phyloP scores from a whole-genome alignment of 2,888 invertebrate species.

The Synanthedon tipuliformis region DNA sequence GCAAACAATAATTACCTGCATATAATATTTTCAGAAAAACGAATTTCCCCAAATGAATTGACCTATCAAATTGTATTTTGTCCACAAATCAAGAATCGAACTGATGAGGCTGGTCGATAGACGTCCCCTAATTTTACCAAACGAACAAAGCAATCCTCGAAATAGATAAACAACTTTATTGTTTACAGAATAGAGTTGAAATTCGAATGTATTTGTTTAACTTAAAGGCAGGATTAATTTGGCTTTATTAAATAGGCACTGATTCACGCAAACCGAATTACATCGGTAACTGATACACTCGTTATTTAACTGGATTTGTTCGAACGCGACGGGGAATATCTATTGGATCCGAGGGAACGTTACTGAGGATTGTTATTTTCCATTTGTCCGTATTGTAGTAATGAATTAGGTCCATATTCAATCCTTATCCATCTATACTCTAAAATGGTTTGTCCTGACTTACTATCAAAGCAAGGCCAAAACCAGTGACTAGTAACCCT shows the following conservation, averaged over 20 bases:
- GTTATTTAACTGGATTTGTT: slow-evolving; percentile 20
- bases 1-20: too few species aligned
- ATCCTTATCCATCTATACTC: too few species aligned
- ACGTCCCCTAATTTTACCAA: background rate
- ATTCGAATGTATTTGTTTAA: background rate
- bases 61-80: slow-evolving; percentile 18
- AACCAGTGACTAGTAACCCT: too few species aligned
- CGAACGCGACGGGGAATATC: background rate
- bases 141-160: background rate
- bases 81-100: slow-evolving; percentile 20
- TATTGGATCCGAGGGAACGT: too few species aligned
- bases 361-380: too few species aligned
- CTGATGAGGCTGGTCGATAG: slow-evolving; percentile 9
- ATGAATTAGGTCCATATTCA: too few species aligned
- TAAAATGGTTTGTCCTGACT: too few species aligned
- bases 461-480: too few species aligned
- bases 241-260: slow-evolving; percentile 29
- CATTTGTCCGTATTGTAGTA: too few species aligned
- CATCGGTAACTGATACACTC: slow-evolving; percentile 28
- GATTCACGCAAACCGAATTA: slow-evolving; percentile 42
- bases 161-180: background rate
- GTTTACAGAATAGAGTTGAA: background rate
- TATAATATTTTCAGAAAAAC: too few species aligned
- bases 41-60: slow-evolving; percentile 2
- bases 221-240: background rate